A percentile compares a stretch with the other conserved stretches of the same genome.
Evolutionary conservation across 1,140 invertebrate species (phyloP).

Genomic region (Heliothis subflexa): DNA sequence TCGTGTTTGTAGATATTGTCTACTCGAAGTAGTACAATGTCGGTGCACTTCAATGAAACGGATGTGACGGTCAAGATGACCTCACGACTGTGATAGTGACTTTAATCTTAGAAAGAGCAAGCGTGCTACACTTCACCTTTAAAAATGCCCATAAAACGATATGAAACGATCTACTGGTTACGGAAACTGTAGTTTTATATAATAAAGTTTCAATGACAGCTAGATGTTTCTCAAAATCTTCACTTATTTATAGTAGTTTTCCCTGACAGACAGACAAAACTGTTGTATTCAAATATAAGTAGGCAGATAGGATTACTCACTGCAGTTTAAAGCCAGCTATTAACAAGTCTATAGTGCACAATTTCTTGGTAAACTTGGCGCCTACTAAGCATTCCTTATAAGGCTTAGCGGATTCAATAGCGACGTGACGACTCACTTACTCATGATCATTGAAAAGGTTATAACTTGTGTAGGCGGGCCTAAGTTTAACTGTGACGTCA

Average conservation of each 20-base stretch:
- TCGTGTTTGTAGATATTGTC: too few species aligned
- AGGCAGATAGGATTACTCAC: background rate
- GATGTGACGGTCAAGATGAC: constrained; percentile 7
- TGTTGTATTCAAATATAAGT: too few species aligned
- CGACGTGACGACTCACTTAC: constrained; percentile 28
- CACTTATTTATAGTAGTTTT: too few species aligned
- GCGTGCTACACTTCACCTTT: constrained; percentile 8
- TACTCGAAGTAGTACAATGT: background rate
- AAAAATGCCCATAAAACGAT: background rate
- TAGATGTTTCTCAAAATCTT: too few species aligned
- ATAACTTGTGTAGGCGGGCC: constrained; percentile 21
- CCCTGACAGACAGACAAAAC: too few species aligned
- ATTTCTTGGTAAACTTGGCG: constrained; percentile 18
- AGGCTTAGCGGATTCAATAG: constrained; percentile 25
- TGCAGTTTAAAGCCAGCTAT: background rate
- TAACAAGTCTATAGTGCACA: constrained; percentile 1
- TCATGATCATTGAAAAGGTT: constrained; percentile 48
- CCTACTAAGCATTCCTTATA: constrained; percentile 37
- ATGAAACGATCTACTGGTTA: too few species aligned
- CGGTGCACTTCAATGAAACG: constrained; percentile 11
- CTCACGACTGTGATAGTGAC: background rate
- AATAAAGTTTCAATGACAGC: too few species aligned
- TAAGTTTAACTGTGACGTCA: constrained; percentile 12
- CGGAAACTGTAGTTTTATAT: too few species aligned
- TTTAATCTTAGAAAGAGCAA: constrained; percentile 12